These are phyloP conservation scores for Cosmorhoe ocellata DNA, from an alignment of 2,888 invertebrate species.

Conservation along the genomic window DNA sequence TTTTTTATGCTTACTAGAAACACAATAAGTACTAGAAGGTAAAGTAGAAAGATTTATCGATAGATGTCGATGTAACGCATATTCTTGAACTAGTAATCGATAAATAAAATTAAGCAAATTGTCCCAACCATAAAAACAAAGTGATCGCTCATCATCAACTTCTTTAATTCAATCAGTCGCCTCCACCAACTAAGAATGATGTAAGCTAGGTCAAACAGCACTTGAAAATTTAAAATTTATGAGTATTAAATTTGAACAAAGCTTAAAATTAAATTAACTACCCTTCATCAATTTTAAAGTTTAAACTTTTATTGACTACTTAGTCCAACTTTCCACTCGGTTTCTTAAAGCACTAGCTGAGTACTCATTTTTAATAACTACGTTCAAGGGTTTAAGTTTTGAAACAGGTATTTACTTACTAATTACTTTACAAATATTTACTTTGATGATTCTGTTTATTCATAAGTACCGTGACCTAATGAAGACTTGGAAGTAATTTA, in stretches of 20 bases:
- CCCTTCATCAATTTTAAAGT: conserved; percentile 28
- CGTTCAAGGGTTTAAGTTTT: conserved; percentile 2
- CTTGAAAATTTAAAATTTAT: conserved; percentile 70
- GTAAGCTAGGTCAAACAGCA: conserved; percentile 58
- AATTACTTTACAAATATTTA: too few species aligned
- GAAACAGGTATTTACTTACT: not conserved
- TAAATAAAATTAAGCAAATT: not conserved
- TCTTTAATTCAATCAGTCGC: conserved; percentile 74
- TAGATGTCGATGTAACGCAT: too few species aligned
- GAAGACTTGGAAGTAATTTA: too few species aligned
- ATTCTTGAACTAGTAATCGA: too few species aligned
- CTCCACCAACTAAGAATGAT: conserved; percentile 52
- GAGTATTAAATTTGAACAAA: conserved; percentile 60
- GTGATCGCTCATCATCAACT: conserved; percentile 60
- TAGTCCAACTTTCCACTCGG: conserved; percentile 19
- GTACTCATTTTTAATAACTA: conserved; percentile 26
- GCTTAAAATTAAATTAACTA: conserved; percentile 59
- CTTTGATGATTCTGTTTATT: too few species aligned
- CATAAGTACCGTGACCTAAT: too few species aligned
- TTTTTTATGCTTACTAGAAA: too few species aligned
- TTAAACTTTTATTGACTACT: conserved; percentile 26
- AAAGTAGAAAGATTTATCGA: too few species aligned
- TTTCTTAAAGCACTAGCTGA: conserved; percentile 19
- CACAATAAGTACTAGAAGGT: too few species aligned
- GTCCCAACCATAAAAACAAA: conserved; percentile 45